A percentile compares a stretch with the other conserved stretches of the same genome.
phyloP scores from a whole-genome alignment of 2,113 vertebrate species.

The Macrotus californicus region DNA sequence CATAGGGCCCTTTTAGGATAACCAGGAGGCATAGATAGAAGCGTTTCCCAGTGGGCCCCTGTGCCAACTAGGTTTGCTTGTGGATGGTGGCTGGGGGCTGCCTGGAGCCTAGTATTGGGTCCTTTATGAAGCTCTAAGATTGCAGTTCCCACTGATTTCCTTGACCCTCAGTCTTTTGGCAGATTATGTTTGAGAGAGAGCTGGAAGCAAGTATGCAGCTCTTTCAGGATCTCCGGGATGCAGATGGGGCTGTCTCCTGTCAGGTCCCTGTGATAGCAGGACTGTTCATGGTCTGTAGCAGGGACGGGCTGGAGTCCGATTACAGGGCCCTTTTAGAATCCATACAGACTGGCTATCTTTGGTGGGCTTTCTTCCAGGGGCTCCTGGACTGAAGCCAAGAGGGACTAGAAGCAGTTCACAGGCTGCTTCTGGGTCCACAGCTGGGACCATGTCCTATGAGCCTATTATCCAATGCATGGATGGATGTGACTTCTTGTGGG shows the following conservation, averaged over 20 bases:
- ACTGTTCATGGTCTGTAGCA: neutral
- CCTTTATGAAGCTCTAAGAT: neutral
- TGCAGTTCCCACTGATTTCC: neutral
- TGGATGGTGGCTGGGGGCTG: neutral
- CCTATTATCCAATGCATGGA: no score
- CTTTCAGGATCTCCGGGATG: neutral
- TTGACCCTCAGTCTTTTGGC: neutral
- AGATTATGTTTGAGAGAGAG: neutral
- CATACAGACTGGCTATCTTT: neutral
- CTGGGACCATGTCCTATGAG: neutral
- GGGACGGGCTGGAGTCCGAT: neutral
- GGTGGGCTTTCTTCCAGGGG: neutral
- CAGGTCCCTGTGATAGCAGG: neutral
- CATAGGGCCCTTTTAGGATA: neutral
- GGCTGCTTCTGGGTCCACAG: neutral
- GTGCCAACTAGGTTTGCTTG: neutral
- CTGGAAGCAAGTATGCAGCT: neutral
- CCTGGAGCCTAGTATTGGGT: neutral
- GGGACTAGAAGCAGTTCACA: neutral
- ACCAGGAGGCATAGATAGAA: neutral
- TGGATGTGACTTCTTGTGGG: neutral
- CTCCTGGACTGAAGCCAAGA: neutral
- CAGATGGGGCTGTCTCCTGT: neutral
- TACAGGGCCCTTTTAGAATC: neutral
- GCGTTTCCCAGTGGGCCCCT: neutral